Percentiles rank a stretch among this genome's conserved stretches.
Evolutionary conservation across 2,888 invertebrate genomes (phyloP).

Genomic region (Agonopterix heracliana): DNA sequence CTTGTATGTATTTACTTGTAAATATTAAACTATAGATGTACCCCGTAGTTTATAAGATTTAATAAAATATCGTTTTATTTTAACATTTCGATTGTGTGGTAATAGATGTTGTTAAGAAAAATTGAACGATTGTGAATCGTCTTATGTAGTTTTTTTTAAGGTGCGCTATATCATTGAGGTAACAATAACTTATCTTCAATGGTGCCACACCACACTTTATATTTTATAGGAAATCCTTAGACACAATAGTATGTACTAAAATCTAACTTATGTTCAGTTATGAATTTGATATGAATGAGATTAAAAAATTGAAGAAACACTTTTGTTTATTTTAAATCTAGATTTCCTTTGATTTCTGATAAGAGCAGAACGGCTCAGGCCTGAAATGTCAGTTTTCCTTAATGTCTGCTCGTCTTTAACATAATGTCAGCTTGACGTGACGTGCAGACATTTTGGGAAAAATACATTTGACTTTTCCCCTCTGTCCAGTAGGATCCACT

Average conservation of each 20-base stretch:
- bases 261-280: conserved; percentile 65
- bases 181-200: conserved; percentile 48
- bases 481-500: too few relatives aligned
- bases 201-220: conserved; percentile 64
- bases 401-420: too few relatives aligned
- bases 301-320: conserved; percentile 51
- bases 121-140: conserved; percentile 62
- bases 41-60: conserved; percentile 38
- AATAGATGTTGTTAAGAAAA: conserved; percentile 32
- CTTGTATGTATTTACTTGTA: conserved; percentile 57
- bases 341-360: neutral
- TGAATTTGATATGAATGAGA: conserved; percentile 70
- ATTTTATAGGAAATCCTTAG: conserved; percentile 61
- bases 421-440: too few relatives aligned
- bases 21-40: conserved; percentile 43
- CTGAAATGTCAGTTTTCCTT: too few relatives aligned
- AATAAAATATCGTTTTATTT: conserved; percentile 52
- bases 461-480: too few relatives aligned
- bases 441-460: too few relatives aligned
- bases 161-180: conserved; percentile 48
- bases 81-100: conserved; percentile 37
- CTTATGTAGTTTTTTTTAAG: conserved; percentile 37
- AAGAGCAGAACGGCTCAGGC: too few relatives aligned
- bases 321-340: conserved; percentile 21
- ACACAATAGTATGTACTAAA: conserved; percentile 53